Percentiles rank a stretch among this genome's conserved stretches.
phyloP scores from a whole-genome alignment of 2,888 invertebrate genomes.

The Andrena marginata region DNA sequence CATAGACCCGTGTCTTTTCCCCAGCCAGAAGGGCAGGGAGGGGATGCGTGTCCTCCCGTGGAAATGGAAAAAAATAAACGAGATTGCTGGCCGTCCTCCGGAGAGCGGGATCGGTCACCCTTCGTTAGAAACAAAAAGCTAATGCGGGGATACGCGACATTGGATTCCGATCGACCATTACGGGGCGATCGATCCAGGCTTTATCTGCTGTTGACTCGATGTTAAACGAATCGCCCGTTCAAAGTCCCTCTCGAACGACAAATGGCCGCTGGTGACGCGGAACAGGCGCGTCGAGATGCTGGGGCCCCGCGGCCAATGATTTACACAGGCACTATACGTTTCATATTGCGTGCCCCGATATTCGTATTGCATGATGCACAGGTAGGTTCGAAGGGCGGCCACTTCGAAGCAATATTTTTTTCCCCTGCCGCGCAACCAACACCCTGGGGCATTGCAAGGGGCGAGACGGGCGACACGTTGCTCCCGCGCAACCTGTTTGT shows the following conservation, averaged over 20 bases:
- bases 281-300: constrained; percentile 37
- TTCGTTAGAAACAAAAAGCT: constrained; percentile 72
- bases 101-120: constrained; percentile 45
- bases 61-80: constrained; percentile 18
- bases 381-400: constrained; percentile 35
- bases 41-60: constrained; percentile 9
- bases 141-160: constrained; percentile 71
- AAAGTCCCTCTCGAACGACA: constrained; percentile 62
- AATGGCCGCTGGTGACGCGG: constrained; percentile 67
- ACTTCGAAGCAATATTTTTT: constrained; percentile 76
- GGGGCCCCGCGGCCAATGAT: constrained; percentile 23
- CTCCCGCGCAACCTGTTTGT: constrained; percentile 76
- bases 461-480: constrained; percentile 43
- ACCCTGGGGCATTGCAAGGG: background rate
- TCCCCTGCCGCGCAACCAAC: constrained; percentile 33
- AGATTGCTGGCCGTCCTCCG: constrained; percentile 36
- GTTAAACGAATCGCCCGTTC: constrained; percentile 72
- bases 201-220: constrained; percentile 76
- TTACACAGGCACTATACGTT: constrained; percentile 10
- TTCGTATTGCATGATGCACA: constrained; percentile 5
- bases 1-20: constrained; percentile 11
- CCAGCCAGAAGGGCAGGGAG: background rate
- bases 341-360: constrained; percentile 23
- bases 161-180: constrained; percentile 71
- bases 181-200: constrained; percentile 72